Evolutionary conservation across 2,888 invertebrate genomes (phyloP).

Genomic region (Thera britannica): DNA sequence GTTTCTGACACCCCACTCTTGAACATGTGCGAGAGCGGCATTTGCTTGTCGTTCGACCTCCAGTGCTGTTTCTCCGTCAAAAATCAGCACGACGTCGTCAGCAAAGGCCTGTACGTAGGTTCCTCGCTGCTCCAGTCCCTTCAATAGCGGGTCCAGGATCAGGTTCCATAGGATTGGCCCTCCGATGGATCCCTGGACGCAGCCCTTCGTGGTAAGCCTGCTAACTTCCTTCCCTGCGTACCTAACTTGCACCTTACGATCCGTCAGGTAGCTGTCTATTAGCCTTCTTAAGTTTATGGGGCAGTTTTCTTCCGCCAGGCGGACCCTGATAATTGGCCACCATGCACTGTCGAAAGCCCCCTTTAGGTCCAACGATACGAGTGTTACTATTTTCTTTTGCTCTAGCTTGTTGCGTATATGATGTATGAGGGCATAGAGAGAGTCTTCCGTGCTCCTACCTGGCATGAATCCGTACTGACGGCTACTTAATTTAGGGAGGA

Average conservation of each 20-base stretch:
- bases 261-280: not conserved
- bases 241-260: not conserved
- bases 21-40: not conserved
- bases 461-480: not conserved
- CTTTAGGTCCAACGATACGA: not conserved
- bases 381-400: not conserved
- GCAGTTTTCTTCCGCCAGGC: not conserved
- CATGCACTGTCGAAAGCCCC: not conserved
- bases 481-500: conserved; percentile 5
- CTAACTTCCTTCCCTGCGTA: not conserved
- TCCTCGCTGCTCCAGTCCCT: not conserved
- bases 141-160: not conserved
- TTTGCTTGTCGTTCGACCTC: not conserved
- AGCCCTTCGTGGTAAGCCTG: not conserved
- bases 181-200: not conserved
- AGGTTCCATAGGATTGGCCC: not conserved
- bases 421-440: not conserved
- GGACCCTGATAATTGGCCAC: not conserved
- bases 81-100: not conserved
- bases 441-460: not conserved
- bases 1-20: not conserved
- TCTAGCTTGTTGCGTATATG: not conserved
- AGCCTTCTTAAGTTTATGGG: not conserved
- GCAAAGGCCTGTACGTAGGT: not conserved
- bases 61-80: not conserved